These are phyloP conservation scores for Andrena praecox DNA, from an alignment of 2,888 invertebrate species.

Conservation along the genomic window DNA sequence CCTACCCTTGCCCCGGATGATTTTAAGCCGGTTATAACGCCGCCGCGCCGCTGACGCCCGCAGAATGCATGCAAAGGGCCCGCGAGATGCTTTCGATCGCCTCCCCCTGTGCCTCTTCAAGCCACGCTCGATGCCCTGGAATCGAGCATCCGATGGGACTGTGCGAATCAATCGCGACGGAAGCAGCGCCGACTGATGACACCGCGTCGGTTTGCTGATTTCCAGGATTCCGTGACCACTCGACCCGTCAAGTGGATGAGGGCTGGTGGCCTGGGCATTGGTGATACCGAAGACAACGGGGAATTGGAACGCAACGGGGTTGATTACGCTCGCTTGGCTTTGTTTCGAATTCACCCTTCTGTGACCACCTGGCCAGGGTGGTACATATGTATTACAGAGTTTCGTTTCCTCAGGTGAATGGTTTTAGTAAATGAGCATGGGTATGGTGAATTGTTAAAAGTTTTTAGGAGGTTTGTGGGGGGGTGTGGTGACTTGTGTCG, in stretches of 20 bases:
- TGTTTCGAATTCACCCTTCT: not conserved
- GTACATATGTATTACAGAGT: too few relatives aligned
- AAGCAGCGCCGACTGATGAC: not conserved
- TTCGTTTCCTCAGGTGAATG: too few relatives aligned
- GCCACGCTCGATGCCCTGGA: conserved; percentile 20
- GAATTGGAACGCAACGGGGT: not conserved
- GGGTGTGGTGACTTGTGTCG: too few relatives aligned
- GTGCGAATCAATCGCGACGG: conserved; percentile 26
- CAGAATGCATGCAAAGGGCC: conserved; percentile 49
- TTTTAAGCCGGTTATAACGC: conserved; percentile 72
- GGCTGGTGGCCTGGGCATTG: not conserved
- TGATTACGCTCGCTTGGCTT: not conserved
- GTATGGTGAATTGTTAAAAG: too few relatives aligned
- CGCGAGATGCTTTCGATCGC: conserved; percentile 28
- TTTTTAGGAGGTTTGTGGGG: too few relatives aligned
- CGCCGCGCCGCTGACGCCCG: conserved; percentile 49
- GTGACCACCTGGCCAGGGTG: too few relatives aligned
- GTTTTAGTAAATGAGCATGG: too few relatives aligned
- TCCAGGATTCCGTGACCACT: not conserved
- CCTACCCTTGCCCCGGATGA: conserved; percentile 61
- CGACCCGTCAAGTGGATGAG: not conserved
- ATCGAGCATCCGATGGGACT: conserved; percentile 35
- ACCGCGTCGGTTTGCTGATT: not conserved
- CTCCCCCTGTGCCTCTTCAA: conserved; percentile 7
- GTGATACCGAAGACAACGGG: not conserved